phyloP scores from a whole-genome alignment of 92 coral and sea anemone genomes.

The Muricea muricata region DNA sequence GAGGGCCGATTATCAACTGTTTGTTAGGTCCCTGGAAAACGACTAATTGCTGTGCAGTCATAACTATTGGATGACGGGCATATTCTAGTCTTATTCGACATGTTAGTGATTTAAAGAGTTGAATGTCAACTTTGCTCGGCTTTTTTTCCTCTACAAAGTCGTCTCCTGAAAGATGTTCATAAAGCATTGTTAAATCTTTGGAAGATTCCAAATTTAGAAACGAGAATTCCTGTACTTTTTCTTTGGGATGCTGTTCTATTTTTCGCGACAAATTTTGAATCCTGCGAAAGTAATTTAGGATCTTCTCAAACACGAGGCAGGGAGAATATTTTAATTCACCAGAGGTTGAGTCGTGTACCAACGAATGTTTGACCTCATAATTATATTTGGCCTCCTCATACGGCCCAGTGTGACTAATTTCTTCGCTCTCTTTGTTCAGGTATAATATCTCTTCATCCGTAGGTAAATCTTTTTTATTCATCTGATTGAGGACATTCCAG shows the following conservation, averaged over 20 bases:
- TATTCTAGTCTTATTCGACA: constrained; percentile 8
- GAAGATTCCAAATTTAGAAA: not conserved
- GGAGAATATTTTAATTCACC: no score
- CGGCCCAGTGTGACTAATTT: not conserved
- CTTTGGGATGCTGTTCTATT: no score
- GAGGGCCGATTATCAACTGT: constrained; percentile 62
- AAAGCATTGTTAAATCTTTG: not conserved
- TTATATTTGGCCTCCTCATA: not conserved
- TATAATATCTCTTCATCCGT: no score
- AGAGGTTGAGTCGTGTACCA: not conserved
- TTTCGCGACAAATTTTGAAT: no score
- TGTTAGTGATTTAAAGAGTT: constrained; percentile 1
- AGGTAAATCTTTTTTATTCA: not conserved
- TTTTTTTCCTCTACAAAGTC: not conserved
- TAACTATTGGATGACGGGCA: not conserved
- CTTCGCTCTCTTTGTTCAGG: not conserved
- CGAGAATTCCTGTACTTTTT: not conserved
- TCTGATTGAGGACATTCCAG: not conserved
- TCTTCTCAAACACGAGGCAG: no score
- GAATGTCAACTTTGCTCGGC: not conserved
- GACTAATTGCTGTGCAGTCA: constrained; percentile 56
- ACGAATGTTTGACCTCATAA: not conserved
- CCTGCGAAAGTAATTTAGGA: no score
- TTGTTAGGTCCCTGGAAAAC: constrained; percentile 62
- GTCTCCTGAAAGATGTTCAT: not conserved